Conservation (phyloP, 2,113 vertebrate species). For the Poicephalus gulielmi region DNA sequence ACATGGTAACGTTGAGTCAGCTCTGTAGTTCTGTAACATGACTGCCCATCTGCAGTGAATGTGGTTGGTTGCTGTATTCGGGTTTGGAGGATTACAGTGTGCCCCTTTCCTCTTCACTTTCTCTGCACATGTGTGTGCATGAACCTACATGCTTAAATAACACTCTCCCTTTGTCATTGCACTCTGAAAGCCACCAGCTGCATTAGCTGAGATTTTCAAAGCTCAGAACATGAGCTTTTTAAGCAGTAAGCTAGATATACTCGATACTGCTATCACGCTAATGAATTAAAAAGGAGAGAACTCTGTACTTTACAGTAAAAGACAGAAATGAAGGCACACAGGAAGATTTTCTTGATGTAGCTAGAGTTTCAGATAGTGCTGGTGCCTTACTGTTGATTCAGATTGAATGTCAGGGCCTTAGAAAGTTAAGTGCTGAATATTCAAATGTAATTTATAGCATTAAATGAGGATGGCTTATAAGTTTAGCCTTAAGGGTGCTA, state of each 20-base stretch:
- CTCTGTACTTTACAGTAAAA: not conserved
- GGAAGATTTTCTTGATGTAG: not conserved
- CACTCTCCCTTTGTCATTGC: not conserved
- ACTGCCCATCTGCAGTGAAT: not conserved
- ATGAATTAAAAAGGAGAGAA: not conserved
- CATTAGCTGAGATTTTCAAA: not conserved
- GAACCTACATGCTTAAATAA: not conserved
- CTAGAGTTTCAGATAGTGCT: not conserved
- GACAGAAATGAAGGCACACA: not conserved
- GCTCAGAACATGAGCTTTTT: not conserved
- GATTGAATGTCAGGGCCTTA: not conserved
- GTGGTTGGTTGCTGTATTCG: not conserved
- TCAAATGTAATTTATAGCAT: not conserved
- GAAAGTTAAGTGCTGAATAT: conserved; percentile 22
- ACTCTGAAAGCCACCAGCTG: not conserved
- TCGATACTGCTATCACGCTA: not conserved
- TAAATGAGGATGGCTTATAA: not conserved
- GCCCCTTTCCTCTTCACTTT: not conserved
- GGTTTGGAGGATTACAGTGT: not conserved
- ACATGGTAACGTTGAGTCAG: not conserved
- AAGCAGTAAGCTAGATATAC: not conserved
- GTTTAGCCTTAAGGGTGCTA: not conserved
- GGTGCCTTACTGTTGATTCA: not conserved
- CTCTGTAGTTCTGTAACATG: not conserved
- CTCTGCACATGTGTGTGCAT: rapidly evolving